These are phyloP conservation scores for Helicoverpa armigera DNA, from an alignment of 1,140 invertebrate species.

Conservation along the genomic window DNA sequence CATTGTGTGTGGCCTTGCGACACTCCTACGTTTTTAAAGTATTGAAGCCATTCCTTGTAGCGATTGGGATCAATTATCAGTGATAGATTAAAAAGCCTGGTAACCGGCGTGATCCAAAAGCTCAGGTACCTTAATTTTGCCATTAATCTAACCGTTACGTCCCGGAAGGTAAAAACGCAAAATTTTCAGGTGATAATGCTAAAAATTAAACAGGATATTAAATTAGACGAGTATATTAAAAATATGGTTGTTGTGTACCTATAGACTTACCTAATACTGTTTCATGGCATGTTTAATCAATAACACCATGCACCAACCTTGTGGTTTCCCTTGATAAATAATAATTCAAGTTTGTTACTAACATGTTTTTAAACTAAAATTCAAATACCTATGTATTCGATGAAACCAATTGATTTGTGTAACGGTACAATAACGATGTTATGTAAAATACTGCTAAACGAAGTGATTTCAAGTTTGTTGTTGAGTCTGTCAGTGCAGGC, in stretches of 20 bases:
- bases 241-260: too few relatives aligned
- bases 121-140: not conserved
- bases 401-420: not conserved
- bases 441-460: not conserved
- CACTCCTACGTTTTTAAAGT: slow-evolving; percentile 20
- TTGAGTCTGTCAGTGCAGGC: not conserved
- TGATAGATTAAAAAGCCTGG: slow-evolving; percentile 2
- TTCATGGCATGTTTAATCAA: not conserved
- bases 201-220: not conserved
- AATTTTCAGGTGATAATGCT: not conserved
- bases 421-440: slow-evolving; percentile 17
- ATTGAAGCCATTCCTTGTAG: not conserved
- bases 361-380: too few relatives aligned
- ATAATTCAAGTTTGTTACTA: too few relatives aligned
- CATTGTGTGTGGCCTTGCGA: slow-evolving; percentile 22
- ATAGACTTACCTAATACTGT: too few relatives aligned
- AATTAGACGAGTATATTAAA: not conserved
- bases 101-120: slow-evolving; percentile 12
- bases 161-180: not conserved
- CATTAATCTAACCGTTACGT: not conserved
- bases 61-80: slow-evolving; percentile 22
- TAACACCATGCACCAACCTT: not conserved
- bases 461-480: not conserved
- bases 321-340: too few relatives aligned
- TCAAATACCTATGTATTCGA: too few relatives aligned